Evolutionary conservation across 2,888 invertebrate species (phyloP), one percentile per base, ranked within the genome.

Genomic region (Drosophila paranaensis): DNA sequence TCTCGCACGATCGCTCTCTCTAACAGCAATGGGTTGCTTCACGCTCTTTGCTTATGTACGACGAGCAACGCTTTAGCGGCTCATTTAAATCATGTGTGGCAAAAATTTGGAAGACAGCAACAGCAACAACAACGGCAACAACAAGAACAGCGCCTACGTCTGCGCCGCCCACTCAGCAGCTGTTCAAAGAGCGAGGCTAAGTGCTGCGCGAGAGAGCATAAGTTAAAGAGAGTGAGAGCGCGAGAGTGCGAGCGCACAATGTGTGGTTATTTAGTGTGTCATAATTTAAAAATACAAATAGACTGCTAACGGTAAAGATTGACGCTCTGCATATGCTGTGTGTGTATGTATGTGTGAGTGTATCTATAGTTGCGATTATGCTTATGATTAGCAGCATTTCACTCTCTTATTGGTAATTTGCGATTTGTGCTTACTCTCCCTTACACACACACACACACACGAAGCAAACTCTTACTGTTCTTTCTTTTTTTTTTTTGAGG

Each of bases 281-380:
- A 91, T 91, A 89, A 89, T 89, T 91, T 91, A 91, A 82, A 91
- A 91, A 91, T 91, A 91, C 72, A 80, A 79, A 79, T 80, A 65
- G 64, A 73, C 62, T 55, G 70, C 69, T 85, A 84, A 85, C 88
- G 86, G 85, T 82, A 80, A 72, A 72, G 74, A 68, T 80, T 75
- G 78, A 72, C 69, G 67, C 53, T 65, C 65, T 69, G 43, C 42
- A 53, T 25, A 10, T 51, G 45, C 58, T 42, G 53, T 4, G 9
- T 40, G 56, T 11, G 0, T 54, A 11, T 13, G 25, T 39, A 42
- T 54, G 20, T 33, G 37, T 30, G 37, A 40, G 11, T 58, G 16
- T 53, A 46, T 13, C 14, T 50, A 40, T 57, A 25, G 50, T 9
- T 27, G 55, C 62, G 75, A 77, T 78, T 71, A 63, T 50, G 76